A percentile compares a stretch with the other conserved stretches of the same genome.
Evolutionary conservation across 1,140 invertebrate genomes (phyloP).

Genomic region (Pachypeltis micranthus): DNA sequence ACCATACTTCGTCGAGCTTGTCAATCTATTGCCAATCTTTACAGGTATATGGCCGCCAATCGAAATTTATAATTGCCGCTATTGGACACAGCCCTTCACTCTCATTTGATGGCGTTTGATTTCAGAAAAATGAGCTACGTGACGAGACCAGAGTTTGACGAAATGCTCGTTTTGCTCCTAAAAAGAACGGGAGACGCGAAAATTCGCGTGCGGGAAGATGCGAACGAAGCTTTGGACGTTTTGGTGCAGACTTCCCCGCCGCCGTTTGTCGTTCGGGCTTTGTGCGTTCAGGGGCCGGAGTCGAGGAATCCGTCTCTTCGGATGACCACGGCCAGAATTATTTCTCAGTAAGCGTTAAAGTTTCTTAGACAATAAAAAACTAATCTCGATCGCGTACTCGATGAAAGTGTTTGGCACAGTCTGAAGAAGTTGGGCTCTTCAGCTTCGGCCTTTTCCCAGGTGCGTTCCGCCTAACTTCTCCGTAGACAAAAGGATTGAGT

Average conservation of each 20-base stretch:
- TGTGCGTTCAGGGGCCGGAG: background rate
- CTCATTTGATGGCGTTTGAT: too few species aligned
- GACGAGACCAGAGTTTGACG: background rate
- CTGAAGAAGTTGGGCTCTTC: too few species aligned
- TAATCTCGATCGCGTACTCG: too few species aligned
- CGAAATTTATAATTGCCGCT: background rate
- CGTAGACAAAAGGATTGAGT: too few species aligned
- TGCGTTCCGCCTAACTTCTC: too few species aligned
- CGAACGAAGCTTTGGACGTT: background rate
- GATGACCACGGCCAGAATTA: background rate
- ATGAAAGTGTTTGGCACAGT: too few species aligned
- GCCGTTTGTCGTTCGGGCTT: background rate
- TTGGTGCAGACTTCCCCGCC: background rate
- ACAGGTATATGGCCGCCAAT: too few species aligned
- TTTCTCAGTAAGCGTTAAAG: background rate
- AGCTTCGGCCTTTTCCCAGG: too few species aligned
- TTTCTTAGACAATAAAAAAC: too few species aligned
- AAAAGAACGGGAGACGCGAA: background rate
- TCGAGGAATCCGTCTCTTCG: background rate
- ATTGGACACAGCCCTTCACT: background rate
- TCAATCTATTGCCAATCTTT: background rate
- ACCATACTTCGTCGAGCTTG: background rate
- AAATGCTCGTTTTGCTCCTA: background rate
- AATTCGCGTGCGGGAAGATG: background rate
- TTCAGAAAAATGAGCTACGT: conserved; percentile 2